Base-by-base conservation (phyloP, 2,888 invertebrate genomes). In the Siphlonurus alternatus region DNA sequence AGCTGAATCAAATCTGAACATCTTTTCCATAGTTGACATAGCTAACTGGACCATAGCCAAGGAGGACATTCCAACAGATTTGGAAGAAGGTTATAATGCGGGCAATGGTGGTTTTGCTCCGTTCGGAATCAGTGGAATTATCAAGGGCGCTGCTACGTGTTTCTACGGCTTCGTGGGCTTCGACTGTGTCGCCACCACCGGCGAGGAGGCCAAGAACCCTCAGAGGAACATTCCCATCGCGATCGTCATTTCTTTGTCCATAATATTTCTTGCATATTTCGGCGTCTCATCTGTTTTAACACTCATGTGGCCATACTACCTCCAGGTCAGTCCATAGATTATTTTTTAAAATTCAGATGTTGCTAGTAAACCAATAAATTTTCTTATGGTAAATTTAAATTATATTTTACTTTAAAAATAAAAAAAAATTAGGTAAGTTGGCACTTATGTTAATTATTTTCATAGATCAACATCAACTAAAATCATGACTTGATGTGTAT, bases 151-250 rank as follows among this genome's bases (percentile, higher is more conserved):
- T 1, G 89, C 89, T 0, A 85, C 85, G 19, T 92, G 91, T 74
- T 96, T 95, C 76, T 95, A 93, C 73, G 93, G 91, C 2, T 96
- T 93, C 72, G 92, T 95, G 68, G 95, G 95, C 0, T 95, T 95
- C 76, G 95, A 96, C 77, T 89, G 89, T 73, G 92, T 90, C 67
- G 89, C 90, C 20, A 89, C 89, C 0, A 87, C 89, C n/a, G 89
- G 94, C 10, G 96, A 96, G 75, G 95, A 96, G 76, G 93, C 92
- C 0, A 85, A 85, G 66, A 86, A 89, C 68, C 95, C 96, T 0
- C 88, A 90, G 76, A 87, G 85, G 77, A 84, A 87, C 1, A 93
- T 96, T 67, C 96, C 96, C 0, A 83, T 94, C 69, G 88, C 93
- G 3, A 91, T 96, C 66, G 86, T 93, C 5, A 79, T 84, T 0